Evolutionary conservation across 2,113 vertebrate species (phyloP), one percentile per base, ranked within the genome.

Genomic region (Dinomys branickii): DNA sequence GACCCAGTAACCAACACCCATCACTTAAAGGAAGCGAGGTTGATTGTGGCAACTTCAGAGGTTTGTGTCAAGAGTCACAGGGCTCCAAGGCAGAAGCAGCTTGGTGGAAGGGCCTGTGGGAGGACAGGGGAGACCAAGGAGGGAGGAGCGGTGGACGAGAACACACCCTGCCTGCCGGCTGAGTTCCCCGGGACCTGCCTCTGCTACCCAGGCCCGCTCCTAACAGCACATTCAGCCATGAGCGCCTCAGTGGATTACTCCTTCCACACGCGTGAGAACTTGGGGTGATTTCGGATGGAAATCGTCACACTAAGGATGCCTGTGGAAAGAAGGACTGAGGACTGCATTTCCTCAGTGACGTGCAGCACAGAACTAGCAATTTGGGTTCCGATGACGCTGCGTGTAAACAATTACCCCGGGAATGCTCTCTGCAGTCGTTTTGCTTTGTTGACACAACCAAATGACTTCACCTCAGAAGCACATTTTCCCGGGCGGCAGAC

Each of bases 401-500:
- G 3, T 35, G 0, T 41, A 69, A 80, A 86, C 17, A 33, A 44
- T 19, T 47, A 8, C 33, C n/a, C 22, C 61, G 50, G 17, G 47
- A 90, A 65, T 41, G 38, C 82, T 41, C 63, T 52, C 75, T 73
- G 73, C 12, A 65, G n/a, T 14, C 14, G 9, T 85, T 67, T 41
- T 61, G 35, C 65, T 59, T 63, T 86, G 80, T 84, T 82, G 80
- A 80, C 19, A 61, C 89, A 92, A 90, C 47, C 47, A 75, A 90
- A 50, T 19, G 85, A 83, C 2, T 3, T 7, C 30, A 1, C 38
- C 35, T 35, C 30, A 22, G 6, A 12, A 80, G 58, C 80, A 87
- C 54, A 35, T 7, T 24, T 35, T 65, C 65, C 44, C 73, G 10
- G 52, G 44, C 44, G 17, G 78, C 38, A 58, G 58, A 28, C 73